Base-by-base conservation (phyloP, 2,113 vertebrate genomes). In the Patagioenas fasciata region DNA sequence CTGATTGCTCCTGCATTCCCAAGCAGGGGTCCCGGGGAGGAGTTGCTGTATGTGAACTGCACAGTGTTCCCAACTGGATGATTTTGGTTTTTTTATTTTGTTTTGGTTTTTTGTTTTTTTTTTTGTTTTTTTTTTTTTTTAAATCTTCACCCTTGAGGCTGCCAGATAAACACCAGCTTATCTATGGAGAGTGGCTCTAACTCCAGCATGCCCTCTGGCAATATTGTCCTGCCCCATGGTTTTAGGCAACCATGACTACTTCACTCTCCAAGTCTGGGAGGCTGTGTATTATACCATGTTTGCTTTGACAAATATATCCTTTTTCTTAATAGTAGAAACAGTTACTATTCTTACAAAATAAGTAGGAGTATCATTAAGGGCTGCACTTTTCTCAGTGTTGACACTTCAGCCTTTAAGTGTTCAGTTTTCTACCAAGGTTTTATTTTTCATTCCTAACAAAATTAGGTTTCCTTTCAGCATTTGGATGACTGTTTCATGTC, bases 381-480 rank as follows among this genome's bases (percentile, higher is more conserved):
- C 64, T 91, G 67, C 24, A 70, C 32, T 93, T 51, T 61, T 80
- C 73, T 25, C 34, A 28, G 3, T 60, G 62, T 48, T 81, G 70
- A 69, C 36, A 32, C 19, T 93, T 93, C n/a, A 13, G 61, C 80
- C 58, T 84, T 20, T 60, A 80, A 88, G 66, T 72, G 38, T 34
- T 34, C 51, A 3, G 9, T 93, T 73, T 97, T 72, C 66, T 88
- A 88, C 66, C 32, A 60, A 64, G 40, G 47, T 24, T 54, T 13
- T 94, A 29, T 62, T 87, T 91, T 88, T 64, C 31, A 23, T 83
- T 88, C 89, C 74, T 87, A 44, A 50, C 38, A 34, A 79, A 80
- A 74, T 14, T 14, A 5, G 19, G 29, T n/a, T 81, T 78, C 29
- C 53, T 83, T 67, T 71, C 44, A 88, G 47, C 28, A 9, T 34